Evolutionary conservation across 2,113 vertebrate genomes (phyloP), one percentile per base, ranked within the genome.

Genomic region (Chrysochloris asiatica): DNA sequence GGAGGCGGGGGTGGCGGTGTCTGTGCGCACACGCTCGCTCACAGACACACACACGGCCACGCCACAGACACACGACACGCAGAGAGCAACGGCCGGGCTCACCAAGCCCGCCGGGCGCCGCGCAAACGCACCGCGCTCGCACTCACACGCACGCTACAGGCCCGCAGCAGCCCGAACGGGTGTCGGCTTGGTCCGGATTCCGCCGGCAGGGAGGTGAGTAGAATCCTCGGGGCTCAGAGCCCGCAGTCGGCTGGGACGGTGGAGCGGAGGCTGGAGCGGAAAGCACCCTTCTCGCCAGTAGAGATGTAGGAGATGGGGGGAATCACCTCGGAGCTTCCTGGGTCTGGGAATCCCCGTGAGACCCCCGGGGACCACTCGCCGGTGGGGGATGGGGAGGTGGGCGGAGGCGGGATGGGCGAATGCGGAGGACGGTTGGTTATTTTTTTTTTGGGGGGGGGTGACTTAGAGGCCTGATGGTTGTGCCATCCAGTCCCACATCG

Each of bases 41-140:
- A 30, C 95, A 92, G 85, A 95, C 93, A 91, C 93, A 83, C 79
- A 91, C 36, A n/a, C 41, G 93, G 92, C 86, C 96, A 75, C 95
- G 91, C 96, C 96, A 87, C 91, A 85, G 92, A 92, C 95, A 95
- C 95, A 93, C 92, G 90, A 76, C 96, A 83, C 86, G 93, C 95
- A 71, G 91, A 78, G 93, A 95, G 86, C 93, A 95, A 50, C 93
- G 54, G 95, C 81, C 83, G 69, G n/a, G n/a, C n/a, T n/a, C n/a
- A n/a, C n/a, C n/a, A n/a, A n/a, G n/a, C n/a, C n/a, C n/a, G n/a
- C 86, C 63, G 45, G 91, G 81, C 89, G 63, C 93, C 85, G 92
- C 91, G 91, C 95, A 83, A 94, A 83, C 81, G 47, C 84, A 36
- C 71, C 67, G 76, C 81, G 21, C 76, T 90, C 90, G 41, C 81